These are phyloP conservation scores for Eristalinus sepulchralis DNA, from an alignment of 2,888 invertebrate species.

Conservation along the genomic window DNA sequence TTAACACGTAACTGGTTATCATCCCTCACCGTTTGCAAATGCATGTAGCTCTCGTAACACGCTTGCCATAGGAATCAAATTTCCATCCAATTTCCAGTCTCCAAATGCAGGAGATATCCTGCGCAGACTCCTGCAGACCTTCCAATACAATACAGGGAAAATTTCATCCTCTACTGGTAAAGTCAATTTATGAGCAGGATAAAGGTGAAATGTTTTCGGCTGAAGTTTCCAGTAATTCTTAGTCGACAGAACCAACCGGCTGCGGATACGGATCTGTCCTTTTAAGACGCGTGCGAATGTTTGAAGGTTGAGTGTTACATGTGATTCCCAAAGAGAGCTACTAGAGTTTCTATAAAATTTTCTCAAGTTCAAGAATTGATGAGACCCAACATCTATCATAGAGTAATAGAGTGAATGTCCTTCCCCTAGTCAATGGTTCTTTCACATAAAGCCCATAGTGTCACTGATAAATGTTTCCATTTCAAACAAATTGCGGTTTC, in stretches of 20 bases:
- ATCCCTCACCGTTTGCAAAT: not conserved
- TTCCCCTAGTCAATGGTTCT: slow-evolving; percentile 5
- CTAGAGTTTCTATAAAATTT: not conserved
- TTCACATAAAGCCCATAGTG: not conserved
- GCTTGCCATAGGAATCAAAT: not conserved
- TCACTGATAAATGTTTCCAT: slow-evolving; percentile 28
- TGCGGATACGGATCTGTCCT: slow-evolving; percentile 35
- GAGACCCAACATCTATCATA: slow-evolving; percentile 17
- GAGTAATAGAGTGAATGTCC: slow-evolving; percentile 57
- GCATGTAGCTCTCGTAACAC: not conserved
- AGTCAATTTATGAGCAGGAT: slow-evolving; percentile 6
- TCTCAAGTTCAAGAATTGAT: slow-evolving; percentile 14
- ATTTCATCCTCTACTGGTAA: not conserved
- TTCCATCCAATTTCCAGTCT: slow-evolving; percentile 50
- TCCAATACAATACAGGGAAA: slow-evolving; percentile 55
- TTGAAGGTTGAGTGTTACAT: not conserved
- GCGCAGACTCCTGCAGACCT: slow-evolving; percentile 25
- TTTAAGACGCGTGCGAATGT: slow-evolving; percentile 5
- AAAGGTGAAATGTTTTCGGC: slow-evolving; percentile 38
- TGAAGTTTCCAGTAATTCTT: slow-evolving; percentile 55
- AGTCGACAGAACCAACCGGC: slow-evolving; percentile 65
- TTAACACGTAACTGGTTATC: not conserved
- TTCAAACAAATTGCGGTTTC: slow-evolving; percentile 7
- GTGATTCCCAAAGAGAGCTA: slow-evolving; percentile 6
- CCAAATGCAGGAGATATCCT: slow-evolving; percentile 33